These are phyloP conservation scores for Speoplatyrhinus poulsoni DNA, from an alignment of 2,113 vertebrate species.

Conservation along the genomic window DNA sequence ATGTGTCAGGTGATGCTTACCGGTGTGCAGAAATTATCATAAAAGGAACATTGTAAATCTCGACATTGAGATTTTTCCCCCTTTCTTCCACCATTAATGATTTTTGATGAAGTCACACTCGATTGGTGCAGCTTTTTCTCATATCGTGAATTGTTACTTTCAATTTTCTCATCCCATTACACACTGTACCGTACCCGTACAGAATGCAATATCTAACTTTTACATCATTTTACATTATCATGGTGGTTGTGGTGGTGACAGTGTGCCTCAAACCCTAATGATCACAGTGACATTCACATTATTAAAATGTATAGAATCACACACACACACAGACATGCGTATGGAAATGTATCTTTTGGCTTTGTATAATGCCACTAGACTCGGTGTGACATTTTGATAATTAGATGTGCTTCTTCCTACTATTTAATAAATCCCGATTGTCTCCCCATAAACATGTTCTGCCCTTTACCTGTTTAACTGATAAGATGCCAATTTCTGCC, in stretches of 20 bases:
- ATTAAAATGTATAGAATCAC: neutral
- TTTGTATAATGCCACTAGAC: neutral
- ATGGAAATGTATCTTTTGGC: neutral
- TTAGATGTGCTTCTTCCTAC: neutral
- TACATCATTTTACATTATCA: neutral
- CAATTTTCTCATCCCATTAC: conserved; percentile 62
- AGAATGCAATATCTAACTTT: conserved; percentile 37
- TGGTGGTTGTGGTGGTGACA: conserved; percentile 11
- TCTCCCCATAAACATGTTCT: conserved; percentile 3
- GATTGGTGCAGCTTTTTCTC: conserved; percentile 44
- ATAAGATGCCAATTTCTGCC: neutral
- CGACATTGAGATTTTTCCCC: conserved; percentile 16
- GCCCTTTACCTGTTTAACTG: neutral
- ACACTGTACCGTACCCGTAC: conserved; percentile 50
- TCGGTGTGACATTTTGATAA: neutral
- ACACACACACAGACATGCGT: neutral
- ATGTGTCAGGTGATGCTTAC: conserved; percentile 11
- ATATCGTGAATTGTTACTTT: conserved; percentile 37
- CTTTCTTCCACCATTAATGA: conserved; percentile 38
- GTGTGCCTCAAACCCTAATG: neutral
- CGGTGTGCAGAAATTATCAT: neutral
- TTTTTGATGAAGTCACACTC: conserved; percentile 57
- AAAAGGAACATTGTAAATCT: conserved; percentile 49
- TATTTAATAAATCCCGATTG: neutral
- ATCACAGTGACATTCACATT: neutral